A percentile compares a stretch with the other conserved stretches of the same genome.
phyloP scores from a whole-genome alignment of 2,888 invertebrate species.

The Tribolium freemani region DNA sequence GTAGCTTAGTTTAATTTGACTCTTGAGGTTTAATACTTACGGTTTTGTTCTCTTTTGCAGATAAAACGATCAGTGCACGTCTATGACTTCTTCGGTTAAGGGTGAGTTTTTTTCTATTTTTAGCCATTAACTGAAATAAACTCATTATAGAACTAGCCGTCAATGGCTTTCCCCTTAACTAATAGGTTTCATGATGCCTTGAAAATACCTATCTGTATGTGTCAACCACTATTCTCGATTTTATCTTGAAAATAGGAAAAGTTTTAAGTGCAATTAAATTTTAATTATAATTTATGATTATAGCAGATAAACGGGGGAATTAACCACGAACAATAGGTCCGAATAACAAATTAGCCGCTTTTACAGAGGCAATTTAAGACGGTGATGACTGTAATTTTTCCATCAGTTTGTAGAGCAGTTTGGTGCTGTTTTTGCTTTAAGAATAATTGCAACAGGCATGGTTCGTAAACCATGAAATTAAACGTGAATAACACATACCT shows the following conservation, averaged over 20 bases:
- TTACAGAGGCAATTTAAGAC: constrained; percentile 56
- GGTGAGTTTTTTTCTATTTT: constrained; percentile 43
- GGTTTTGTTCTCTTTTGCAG: constrained; percentile 53
- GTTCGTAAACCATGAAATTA: constrained; percentile 58
- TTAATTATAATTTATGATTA: constrained; percentile 33
- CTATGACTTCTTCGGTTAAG: constrained; percentile 50
- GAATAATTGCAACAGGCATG: constrained; percentile 52
- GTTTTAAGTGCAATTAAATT: constrained; percentile 18
- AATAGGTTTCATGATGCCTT: background rate
- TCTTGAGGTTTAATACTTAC: constrained; percentile 58
- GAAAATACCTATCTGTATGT: background rate
- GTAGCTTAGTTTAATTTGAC: constrained; percentile 62
- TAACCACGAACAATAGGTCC: constrained; percentile 39
- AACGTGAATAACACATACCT: constrained; percentile 35
- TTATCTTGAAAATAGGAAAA: constrained; percentile 16
- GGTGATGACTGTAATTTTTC: constrained; percentile 57
- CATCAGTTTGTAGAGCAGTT: constrained; percentile 53
- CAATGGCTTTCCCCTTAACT: background rate
- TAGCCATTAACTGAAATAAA: background rate
- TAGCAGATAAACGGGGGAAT: constrained; percentile 34
- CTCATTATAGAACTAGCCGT: background rate
- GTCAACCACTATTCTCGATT: constrained; percentile 1
- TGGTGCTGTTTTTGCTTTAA: constrained; percentile 51
- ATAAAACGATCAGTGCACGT: constrained; percentile 50
- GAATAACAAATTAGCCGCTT: constrained; percentile 55